Evolutionary conservation across 2,113 vertebrate species (phyloP).

Genomic region (Porphyrio hochstetteri): DNA sequence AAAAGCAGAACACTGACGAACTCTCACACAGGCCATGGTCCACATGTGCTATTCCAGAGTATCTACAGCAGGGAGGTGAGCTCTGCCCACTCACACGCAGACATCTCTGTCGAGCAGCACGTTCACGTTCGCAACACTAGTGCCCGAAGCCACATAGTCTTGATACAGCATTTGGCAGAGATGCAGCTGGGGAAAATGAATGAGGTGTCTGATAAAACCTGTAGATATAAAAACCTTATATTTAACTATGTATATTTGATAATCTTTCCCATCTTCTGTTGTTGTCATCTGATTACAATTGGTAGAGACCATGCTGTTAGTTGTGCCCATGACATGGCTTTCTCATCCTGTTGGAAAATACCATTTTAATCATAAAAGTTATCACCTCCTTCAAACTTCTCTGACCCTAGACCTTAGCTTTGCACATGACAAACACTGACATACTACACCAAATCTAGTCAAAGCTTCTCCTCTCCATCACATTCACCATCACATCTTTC

Average conservation of each 20-base stretch:
- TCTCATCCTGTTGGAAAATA: background rate
- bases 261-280: background rate
- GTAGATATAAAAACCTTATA: background rate
- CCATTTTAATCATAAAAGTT: background rate
- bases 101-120: background rate
- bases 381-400: background rate
- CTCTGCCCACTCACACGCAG: background rate
- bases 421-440: constrained; percentile 35
- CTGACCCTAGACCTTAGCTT: constrained; percentile 58
- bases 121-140: rapidly evolving
- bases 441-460: constrained; percentile 43
- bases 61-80: background rate
- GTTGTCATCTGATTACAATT: background rate
- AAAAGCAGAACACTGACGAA: background rate
- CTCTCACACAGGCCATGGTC: background rate
- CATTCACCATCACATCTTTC: constrained; percentile 66
- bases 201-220: background rate
- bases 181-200: background rate
- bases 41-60: background rate
- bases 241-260: background rate
- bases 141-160: background rate
- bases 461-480: constrained; percentile 73
- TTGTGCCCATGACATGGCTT: background rate
- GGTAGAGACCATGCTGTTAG: background rate
- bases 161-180: background rate